Percentiles rank a stretch among this genome's conserved stretches.
Conservation (phyloP, 2,113 vertebrate species). For the Corynorhinus townsendii region DNA sequence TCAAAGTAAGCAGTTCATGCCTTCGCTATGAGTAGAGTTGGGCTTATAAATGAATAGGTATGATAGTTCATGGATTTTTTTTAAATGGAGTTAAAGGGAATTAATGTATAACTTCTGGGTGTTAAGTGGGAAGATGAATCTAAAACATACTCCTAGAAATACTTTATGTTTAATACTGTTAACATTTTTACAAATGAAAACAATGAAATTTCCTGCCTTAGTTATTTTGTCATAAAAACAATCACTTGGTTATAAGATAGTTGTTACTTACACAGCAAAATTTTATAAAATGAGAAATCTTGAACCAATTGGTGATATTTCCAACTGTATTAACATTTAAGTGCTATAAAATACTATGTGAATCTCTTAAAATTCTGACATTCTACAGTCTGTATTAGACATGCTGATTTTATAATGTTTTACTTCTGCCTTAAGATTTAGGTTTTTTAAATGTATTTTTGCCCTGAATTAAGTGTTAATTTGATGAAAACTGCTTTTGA, state of each 20-base stretch:
- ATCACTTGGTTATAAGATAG: constrained; percentile 31
- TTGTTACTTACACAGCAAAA: constrained; percentile 30
- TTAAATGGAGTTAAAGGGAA: constrained; percentile 28
- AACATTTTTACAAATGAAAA: constrained; percentile 54
- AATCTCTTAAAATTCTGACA: constrained; percentile 30
- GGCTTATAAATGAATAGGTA: constrained; percentile 25
- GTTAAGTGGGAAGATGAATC: constrained; percentile 8
- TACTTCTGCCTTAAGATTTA: constrained; percentile 71
- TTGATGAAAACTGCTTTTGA: constrained; percentile 74
- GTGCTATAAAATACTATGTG: constrained; percentile 5
- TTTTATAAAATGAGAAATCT: constrained; percentile 56
- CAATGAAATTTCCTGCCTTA: constrained; percentile 45
- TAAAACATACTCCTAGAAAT: constrained; percentile 33
- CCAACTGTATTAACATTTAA: constrained; percentile 42
- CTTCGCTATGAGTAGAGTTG: constrained; percentile 37
- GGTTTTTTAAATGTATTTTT: constrained; percentile 72
- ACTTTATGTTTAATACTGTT: constrained; percentile 44
- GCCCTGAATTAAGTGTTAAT: constrained; percentile 75
- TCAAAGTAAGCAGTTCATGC: constrained; percentile 8
- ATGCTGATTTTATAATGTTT: constrained; percentile 57
- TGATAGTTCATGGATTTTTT: neutral
- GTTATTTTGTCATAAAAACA: constrained; percentile 47
- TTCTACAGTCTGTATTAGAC: constrained; percentile 46
- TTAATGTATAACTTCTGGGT: neutral
- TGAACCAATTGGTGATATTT: constrained; percentile 51